Percentiles rank a stretch among this genome's conserved stretches.
Evolutionary conservation across 2,888 invertebrate species (phyloP).

Genomic region (Andrena haemorrhoa): DNA sequence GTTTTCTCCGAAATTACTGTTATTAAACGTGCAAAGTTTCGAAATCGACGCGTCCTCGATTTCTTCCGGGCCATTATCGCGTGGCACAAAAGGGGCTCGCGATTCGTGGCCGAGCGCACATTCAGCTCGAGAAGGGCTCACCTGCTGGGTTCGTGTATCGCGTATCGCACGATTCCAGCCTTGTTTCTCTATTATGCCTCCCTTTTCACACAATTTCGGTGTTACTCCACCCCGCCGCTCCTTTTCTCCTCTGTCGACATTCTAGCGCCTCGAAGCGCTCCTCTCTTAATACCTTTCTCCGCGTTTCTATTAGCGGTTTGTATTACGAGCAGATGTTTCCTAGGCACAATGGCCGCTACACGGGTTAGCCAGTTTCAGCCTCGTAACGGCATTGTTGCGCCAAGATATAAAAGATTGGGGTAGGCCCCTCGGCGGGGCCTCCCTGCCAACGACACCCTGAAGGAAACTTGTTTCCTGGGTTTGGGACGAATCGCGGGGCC

Average conservation of each 20-base stretch:
- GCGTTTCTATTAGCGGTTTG: constrained; percentile 84
- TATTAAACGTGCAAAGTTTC: not conserved
- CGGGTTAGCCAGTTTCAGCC: constrained; percentile 79
- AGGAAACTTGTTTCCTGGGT: constrained; percentile 48
- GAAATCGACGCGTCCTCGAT: constrained; percentile 1
- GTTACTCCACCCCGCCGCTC: constrained; percentile 51
- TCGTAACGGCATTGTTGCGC: constrained; percentile 78
- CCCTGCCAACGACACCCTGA: constrained; percentile 54
- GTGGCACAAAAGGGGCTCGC: constrained; percentile 6
- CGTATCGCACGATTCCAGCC: constrained; percentile 64
- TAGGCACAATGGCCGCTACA: constrained; percentile 76
- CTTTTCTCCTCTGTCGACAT: constrained; percentile 32
- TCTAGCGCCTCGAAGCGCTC: constrained; percentile 36
- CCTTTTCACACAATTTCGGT: constrained; percentile 63
- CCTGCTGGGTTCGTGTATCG: constrained; percentile 41
- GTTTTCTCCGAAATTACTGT: not conserved
- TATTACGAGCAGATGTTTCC: constrained; percentile 84
- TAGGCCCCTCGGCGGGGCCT: constrained; percentile 61
- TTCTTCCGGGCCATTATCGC: not conserved
- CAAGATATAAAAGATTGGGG: constrained; percentile 80
- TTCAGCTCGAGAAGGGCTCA: constrained; percentile 4
- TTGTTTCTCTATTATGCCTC: constrained; percentile 69
- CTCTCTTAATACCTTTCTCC: constrained; percentile 60
- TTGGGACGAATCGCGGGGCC: constrained; percentile 23
- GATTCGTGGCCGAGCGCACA: not conserved